These are phyloP conservation scores for Delichon dasypus DNA, from an alignment of 2,797 vertebrate species.

Conservation along the genomic window DNA sequence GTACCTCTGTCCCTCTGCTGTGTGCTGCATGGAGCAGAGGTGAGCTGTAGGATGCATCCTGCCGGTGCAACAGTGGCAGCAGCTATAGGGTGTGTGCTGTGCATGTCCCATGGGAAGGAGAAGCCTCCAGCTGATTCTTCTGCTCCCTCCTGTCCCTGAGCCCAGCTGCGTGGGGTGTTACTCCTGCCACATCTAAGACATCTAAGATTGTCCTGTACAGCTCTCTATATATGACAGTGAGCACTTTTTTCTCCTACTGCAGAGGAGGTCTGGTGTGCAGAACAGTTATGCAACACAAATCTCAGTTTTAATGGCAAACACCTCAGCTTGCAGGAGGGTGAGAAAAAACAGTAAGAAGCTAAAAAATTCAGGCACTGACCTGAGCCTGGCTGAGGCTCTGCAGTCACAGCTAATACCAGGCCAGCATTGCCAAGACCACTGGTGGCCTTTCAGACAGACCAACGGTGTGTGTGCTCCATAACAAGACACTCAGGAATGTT, in stretches of 20 bases:
- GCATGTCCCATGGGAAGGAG: neutral
- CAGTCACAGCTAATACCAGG: neutral
- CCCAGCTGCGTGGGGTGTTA: fast-evolving
- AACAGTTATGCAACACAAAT: neutral
- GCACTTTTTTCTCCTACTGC: neutral
- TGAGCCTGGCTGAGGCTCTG: neutral
- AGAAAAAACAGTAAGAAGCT: neutral
- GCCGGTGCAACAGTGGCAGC: neutral
- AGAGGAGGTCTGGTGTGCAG: neutral
- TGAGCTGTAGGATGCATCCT: neutral
- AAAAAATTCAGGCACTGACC: neutral
- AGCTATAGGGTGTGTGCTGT: neutral
- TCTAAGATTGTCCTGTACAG: neutral
- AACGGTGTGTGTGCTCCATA: neutral
- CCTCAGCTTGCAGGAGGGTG: neutral
- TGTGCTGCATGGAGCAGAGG: neutral
- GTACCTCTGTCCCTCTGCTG: neutral
- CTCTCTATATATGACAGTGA: neutral
- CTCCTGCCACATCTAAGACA: neutral
- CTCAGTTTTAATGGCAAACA: neutral
- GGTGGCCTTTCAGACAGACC: neutral
- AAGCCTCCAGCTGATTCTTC: neutral
- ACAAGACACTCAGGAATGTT: neutral
- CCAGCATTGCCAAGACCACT: neutral
- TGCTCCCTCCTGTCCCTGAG: neutral